A percentile compares a stretch with the other conserved stretches of the same genome.
phyloP scores from a whole-genome alignment of 2,888 invertebrate species.

The Pegoplata infirma region DNA sequence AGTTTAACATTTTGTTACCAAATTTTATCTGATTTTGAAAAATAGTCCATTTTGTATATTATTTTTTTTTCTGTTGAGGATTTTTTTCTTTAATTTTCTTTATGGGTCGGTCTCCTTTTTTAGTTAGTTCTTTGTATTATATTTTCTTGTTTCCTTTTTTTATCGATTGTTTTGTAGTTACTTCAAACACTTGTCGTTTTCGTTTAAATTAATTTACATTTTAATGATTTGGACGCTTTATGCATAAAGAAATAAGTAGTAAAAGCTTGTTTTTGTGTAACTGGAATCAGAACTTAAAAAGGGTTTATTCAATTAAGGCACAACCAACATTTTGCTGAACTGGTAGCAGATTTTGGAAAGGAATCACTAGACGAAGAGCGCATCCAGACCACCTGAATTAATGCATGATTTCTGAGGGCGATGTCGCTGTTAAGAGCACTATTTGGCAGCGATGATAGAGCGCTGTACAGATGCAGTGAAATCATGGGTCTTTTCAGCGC shows the following conservation, averaged over 20 bases:
- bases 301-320: too few species aligned
- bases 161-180: slow-evolving; percentile 52
- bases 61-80: slow-evolving; percentile 36
- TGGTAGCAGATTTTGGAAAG: too few species aligned
- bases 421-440: too few species aligned
- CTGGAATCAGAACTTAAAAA: too few species aligned
- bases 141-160: slow-evolving; percentile 12
- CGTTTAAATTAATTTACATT: slow-evolving; percentile 63
- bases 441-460: too few species aligned
- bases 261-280: slow-evolving; percentile 31
- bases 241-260: slow-evolving; percentile 44
- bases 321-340: too few species aligned
- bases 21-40: slow-evolving; percentile 47
- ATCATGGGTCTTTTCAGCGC: too few species aligned
- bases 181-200: slow-evolving; percentile 58
- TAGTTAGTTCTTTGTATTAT: too few species aligned
- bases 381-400: too few species aligned
- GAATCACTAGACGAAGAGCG: too few species aligned
- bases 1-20: slow-evolving; percentile 16
- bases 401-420: too few species aligned
- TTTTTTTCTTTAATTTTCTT: slow-evolving; percentile 30
- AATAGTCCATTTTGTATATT: slow-evolving; percentile 18
- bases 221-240: slow-evolving; percentile 56
- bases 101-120: slow-evolving; percentile 35
- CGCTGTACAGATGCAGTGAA: too few species aligned